Conservation (phyloP, 2,888 invertebrate species). For the Torymus aiolomorphi region DNA sequence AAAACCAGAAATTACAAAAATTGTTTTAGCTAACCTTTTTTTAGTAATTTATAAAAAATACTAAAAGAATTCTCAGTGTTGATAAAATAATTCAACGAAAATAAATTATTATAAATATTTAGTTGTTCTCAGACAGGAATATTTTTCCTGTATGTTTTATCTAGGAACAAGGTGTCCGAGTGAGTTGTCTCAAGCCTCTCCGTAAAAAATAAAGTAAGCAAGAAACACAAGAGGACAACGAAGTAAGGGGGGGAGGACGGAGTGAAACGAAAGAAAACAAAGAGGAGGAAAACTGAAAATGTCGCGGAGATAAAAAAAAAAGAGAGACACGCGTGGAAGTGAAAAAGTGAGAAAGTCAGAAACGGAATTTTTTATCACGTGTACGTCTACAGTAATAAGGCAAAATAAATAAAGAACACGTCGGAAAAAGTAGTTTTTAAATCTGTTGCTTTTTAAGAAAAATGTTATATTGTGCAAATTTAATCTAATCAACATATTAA, state of each 20-base stretch:
- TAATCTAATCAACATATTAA: no score
- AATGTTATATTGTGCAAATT: no score
- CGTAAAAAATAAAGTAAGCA: slow-evolving; percentile 49
- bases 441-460: no score
- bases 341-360: slow-evolving; percentile 44
- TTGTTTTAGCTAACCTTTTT: no score
- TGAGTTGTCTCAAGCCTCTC: slow-evolving; percentile 56
- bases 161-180: slow-evolving; percentile 36
- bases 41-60: no score
- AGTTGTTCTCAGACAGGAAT: background rate
- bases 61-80: no score
- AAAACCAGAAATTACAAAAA: no score
- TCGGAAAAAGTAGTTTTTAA: background rate
- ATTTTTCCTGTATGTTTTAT: slow-evolving; percentile 19
- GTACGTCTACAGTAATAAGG: slow-evolving; percentile 28
- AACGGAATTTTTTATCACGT: slow-evolving; percentile 45
- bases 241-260: slow-evolving; percentile 16
- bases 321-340: background rate
- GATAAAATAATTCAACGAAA: no score
- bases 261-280: slow-evolving; percentile 45
- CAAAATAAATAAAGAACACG: slow-evolving; percentile 20
- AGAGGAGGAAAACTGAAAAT: slow-evolving; percentile 32
- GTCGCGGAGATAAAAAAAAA: slow-evolving; percentile 15
- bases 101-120: no score
- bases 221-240: slow-evolving; percentile 47